Conservation (phyloP, 2,113 vertebrate genomes). For the Menidia beryllina region DNA sequence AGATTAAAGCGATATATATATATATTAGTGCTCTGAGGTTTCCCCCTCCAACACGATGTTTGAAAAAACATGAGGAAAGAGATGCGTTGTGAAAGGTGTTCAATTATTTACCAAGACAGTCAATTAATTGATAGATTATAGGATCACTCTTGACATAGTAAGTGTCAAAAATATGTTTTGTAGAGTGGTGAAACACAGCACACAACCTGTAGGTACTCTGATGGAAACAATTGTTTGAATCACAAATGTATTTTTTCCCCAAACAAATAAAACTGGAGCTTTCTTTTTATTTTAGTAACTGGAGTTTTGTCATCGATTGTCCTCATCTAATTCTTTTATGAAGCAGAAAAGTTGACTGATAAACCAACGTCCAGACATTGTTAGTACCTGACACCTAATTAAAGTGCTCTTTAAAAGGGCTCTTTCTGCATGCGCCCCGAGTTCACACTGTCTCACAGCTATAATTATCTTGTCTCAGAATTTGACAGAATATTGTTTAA, state of each 20-base stretch:
- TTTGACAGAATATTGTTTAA: constrained; percentile 80
- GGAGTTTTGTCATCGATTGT: constrained; percentile 18
- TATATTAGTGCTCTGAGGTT: constrained; percentile 76
- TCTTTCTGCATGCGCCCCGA: constrained; percentile 73
- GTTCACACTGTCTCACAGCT: constrained; percentile 74
- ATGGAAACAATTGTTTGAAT: not conserved
- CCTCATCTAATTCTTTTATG: constrained; percentile 33
- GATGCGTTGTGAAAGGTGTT: constrained; percentile 72
- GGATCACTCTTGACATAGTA: constrained; percentile 78
- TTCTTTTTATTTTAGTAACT: not conserved
- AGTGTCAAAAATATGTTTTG: constrained; percentile 64
- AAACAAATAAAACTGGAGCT: not conserved
- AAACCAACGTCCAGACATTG: constrained; percentile 76
- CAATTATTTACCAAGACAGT: constrained; percentile 79
- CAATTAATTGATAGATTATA: constrained; percentile 79
- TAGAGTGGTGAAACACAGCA: constrained; percentile 25
- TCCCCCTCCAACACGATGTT: constrained; percentile 66
- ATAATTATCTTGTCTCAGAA: constrained; percentile 83
- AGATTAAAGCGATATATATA: constrained; percentile 85
- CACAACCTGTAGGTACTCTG: constrained; percentile 2
- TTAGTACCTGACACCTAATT: constrained; percentile 78
- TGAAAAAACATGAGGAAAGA: constrained; percentile 79
- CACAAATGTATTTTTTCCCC: not conserved
- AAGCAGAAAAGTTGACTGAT: constrained; percentile 64
- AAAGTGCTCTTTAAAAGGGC: constrained; percentile 79